Percentiles rank a stretch among this genome's conserved stretches.
Evolutionary conservation across 2,797 vertebrate species (phyloP).

Genomic region (Furcifer pardalis): DNA sequence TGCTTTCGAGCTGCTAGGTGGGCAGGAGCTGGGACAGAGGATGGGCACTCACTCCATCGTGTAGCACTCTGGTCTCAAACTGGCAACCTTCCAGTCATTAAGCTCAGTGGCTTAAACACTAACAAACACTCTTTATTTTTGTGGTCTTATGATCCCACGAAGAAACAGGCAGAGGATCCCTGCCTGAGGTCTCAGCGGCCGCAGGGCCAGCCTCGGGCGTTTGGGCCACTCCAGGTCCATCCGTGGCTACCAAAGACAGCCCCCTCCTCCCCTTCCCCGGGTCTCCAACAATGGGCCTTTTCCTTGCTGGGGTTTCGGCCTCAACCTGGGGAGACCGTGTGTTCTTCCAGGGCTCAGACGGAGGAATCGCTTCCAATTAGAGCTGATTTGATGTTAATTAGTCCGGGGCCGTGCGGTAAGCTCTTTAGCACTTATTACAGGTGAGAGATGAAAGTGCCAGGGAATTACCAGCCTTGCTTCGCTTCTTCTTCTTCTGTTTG

Average conservation of each 20-base stretch:
- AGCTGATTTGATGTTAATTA: slow-evolving; percentile 70
- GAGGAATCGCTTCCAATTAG: slow-evolving; percentile 66
- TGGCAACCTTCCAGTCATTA: too few relatives aligned
- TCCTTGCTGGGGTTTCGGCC: slow-evolving; percentile 42
- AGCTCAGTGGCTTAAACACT: too few relatives aligned
- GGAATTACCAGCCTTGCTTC: not conserved
- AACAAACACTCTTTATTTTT: not conserved
- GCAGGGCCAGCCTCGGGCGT: not conserved
- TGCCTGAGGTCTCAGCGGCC: not conserved
- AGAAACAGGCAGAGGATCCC: not conserved
- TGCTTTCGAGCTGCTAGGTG: too few relatives aligned
- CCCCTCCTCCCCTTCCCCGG: fast-evolving
- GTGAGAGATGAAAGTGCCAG: slow-evolving; percentile 25
- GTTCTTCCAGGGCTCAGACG: slow-evolving; percentile 31
- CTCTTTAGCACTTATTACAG: slow-evolving; percentile 60
- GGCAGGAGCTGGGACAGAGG: too few relatives aligned
- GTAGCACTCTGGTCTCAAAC: too few relatives aligned
- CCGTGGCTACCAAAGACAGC: not conserved
- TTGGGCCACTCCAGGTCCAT: not conserved
- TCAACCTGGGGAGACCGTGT: slow-evolving; percentile 49
- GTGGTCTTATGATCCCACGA: too few relatives aligned
- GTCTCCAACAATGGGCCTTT: too few relatives aligned
- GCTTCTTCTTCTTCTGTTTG: too few relatives aligned
- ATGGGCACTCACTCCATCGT: too few relatives aligned
- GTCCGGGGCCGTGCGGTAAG: slow-evolving; percentile 64